Percentiles rank a stretch among this genome's conserved stretches.
Conservation (phyloP, 2,888 invertebrate genomes). For the Lepidocyrtoides sp. region DNA sequence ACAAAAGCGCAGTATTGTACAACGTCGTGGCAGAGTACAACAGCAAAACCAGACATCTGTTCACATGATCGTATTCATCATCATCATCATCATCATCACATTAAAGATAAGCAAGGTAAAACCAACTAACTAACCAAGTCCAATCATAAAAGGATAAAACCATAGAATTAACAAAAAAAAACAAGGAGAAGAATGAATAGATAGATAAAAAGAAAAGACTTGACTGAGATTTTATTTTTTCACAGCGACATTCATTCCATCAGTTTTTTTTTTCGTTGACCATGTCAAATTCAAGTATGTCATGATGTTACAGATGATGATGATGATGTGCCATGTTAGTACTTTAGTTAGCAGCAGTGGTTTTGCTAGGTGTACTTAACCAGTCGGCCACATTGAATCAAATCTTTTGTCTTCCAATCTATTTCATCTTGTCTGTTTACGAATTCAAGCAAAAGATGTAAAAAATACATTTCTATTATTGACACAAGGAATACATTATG, state of each 20-base stretch:
- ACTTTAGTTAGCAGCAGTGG: too few relatives aligned
- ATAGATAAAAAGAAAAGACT: conserved; percentile 41
- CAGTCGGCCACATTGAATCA: conserved; percentile 33
- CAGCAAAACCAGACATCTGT: conserved; percentile 25
- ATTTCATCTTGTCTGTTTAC: conserved; percentile 47
- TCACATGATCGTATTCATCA: conserved; percentile 6
- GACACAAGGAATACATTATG: conserved; percentile 18
- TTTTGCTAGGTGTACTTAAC: too few relatives aligned
- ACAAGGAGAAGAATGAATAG: conserved; percentile 41
- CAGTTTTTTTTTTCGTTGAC: conserved; percentile 32
- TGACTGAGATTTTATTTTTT: conserved; percentile 43
- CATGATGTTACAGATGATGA: conserved; percentile 23
- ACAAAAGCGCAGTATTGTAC: conserved; percentile 67
- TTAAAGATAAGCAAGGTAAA: conserved; percentile 36
- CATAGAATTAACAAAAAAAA: not conserved
- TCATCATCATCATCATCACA: too few relatives aligned
- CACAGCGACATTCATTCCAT: not conserved
- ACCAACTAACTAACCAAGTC: conserved; percentile 24
- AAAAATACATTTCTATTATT: conserved; percentile 44
- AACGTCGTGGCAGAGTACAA: not conserved
- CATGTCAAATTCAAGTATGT: conserved; percentile 58
- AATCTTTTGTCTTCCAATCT: conserved; percentile 54
- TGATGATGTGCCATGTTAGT: too few relatives aligned
- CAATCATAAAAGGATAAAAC: conserved; percentile 27
- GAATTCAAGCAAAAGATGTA: conserved; percentile 6